Conservation (phyloP, 1,140 invertebrate species). For the Bilobella aurantiaca region DNA sequence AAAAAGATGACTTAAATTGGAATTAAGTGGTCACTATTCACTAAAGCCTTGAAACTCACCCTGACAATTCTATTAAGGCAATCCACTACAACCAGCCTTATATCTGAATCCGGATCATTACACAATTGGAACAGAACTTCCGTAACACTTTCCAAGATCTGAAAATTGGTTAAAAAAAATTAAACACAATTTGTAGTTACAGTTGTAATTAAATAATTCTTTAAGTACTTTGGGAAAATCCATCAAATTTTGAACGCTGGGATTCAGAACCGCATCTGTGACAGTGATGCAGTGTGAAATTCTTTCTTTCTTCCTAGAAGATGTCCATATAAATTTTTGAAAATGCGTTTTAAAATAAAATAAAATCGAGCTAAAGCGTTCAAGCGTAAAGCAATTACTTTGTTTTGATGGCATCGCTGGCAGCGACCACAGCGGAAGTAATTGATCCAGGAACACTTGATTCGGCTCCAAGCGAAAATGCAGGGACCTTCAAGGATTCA, state of each 20-base stretch:
- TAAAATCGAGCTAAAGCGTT: no score
- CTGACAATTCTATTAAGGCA: slow-evolving; percentile 66
- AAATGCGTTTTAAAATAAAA: no score
- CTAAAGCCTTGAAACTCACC: slow-evolving; percentile 41
- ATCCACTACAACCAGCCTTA: slow-evolving; percentile 66
- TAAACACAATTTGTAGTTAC: no score
- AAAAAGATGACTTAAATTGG: background rate
- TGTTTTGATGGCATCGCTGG: slow-evolving; percentile 29
- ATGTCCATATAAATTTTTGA: no score
- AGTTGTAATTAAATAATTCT: background rate
- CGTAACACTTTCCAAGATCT: slow-evolving; percentile 57
- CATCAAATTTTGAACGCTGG: slow-evolving; percentile 17
- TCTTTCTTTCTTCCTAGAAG: slow-evolving; percentile 31
- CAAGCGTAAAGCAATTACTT: no score
- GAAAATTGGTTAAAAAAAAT: no score
- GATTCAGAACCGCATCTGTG: slow-evolving; percentile 27
- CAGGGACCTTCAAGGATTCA: slow-evolving; percentile 22
- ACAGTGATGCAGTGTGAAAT: slow-evolving; percentile 28
- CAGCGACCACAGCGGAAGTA: slow-evolving; percentile 27
- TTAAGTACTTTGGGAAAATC: slow-evolving; percentile 26
- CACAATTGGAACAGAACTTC: slow-evolving; percentile 59
- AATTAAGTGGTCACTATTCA: background rate
- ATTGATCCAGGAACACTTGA: slow-evolving; percentile 30
- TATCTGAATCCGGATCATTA: slow-evolving; percentile 65
- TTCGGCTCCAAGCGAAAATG: slow-evolving; percentile 16